Percentiles rank a stretch among this genome's conserved stretches.
Conservation (phyloP, 2,888 invertebrate species). For the Drosophila ochracea region DNA sequence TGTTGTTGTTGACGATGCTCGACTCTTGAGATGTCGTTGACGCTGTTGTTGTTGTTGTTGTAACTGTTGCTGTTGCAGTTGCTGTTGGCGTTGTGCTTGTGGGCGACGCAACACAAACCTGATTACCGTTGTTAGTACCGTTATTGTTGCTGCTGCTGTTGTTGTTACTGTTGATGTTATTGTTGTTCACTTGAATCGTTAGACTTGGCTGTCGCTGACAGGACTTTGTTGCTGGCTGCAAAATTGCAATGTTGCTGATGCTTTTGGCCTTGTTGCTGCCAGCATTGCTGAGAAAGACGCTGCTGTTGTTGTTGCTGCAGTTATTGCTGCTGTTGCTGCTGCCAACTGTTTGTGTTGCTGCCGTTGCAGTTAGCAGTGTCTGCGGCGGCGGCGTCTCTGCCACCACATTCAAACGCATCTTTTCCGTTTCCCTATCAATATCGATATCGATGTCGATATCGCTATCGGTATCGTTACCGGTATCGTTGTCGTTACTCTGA, state of each 20-base stretch:
- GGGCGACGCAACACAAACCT: constrained; percentile 40
- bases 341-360: constrained; percentile 37
- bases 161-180: constrained; percentile 52
- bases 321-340: constrained; percentile 34
- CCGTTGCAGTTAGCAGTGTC: constrained; percentile 53
- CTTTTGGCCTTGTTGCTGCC: constrained; percentile 49
- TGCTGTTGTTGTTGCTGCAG: constrained; percentile 26
- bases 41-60: constrained; percentile 65
- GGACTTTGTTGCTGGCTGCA: constrained; percentile 61
- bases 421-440: constrained; percentile 23
- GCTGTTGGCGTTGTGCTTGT: constrained; percentile 23
- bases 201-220: constrained; percentile 83
- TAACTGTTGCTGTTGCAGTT: constrained; percentile 39
- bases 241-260: constrained; percentile 64
- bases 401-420: constrained; percentile 84
- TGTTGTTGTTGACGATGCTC: constrained; percentile 78
- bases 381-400: constrained; percentile 55
- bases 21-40: constrained; percentile 57
- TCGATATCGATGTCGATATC: constrained; percentile 35
- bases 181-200: constrained; percentile 85
- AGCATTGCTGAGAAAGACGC: constrained; percentile 74
- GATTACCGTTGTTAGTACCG: constrained; percentile 58
- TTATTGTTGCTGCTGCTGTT: constrained; percentile 50
- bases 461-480: constrained; percentile 40
- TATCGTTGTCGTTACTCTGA: constrained; percentile 30